Percentiles rank a stretch among this genome's conserved stretches.
phyloP scores from a whole-genome alignment of 2,113 vertebrate genomes.

The Oostethus manadensis region DNA sequence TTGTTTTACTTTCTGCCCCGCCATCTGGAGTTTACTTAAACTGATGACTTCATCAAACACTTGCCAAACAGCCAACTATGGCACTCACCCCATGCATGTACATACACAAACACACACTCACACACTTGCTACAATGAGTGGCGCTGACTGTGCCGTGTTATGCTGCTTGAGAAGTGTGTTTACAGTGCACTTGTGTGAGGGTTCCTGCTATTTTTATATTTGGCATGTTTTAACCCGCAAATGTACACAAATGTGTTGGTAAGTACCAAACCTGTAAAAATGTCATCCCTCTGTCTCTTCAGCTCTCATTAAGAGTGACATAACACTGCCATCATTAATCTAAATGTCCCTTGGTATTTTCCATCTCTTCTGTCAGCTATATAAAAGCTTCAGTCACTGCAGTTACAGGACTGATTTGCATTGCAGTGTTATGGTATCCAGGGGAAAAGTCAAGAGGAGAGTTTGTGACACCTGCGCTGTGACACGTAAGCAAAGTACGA shows the following conservation, averaged over 20 bases:
- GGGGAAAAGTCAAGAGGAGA: constrained; percentile 57
- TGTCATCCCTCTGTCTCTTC: constrained; percentile 60
- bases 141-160: constrained; percentile 32
- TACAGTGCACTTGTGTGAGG: constrained; percentile 14
- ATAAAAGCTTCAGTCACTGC: constrained; percentile 57
- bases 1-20: constrained; percentile 72
- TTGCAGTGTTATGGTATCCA: constrained; percentile 36
- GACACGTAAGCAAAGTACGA: constrained; percentile 51
- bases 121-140: constrained; percentile 22
- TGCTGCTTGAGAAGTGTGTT: constrained; percentile 27
- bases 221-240: constrained; percentile 30
- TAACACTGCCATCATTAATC: constrained; percentile 64
- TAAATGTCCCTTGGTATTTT: constrained; percentile 59
- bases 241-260: constrained; percentile 55
- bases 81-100: constrained; percentile 58
- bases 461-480: constrained; percentile 56
- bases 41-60: constrained; percentile 77
- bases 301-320: constrained; percentile 61
- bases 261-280: constrained; percentile 54
- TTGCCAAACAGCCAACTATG: constrained; percentile 63
- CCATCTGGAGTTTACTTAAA: constrained; percentile 78
- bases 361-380: constrained; percentile 53
- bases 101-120: constrained; percentile 46
- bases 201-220: constrained; percentile 20
- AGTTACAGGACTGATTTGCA: constrained; percentile 40